These are phyloP conservation scores for Phrixothrix hirtus DNA, from an alignment of 2,888 invertebrate species.

Conservation along the genomic window DNA sequence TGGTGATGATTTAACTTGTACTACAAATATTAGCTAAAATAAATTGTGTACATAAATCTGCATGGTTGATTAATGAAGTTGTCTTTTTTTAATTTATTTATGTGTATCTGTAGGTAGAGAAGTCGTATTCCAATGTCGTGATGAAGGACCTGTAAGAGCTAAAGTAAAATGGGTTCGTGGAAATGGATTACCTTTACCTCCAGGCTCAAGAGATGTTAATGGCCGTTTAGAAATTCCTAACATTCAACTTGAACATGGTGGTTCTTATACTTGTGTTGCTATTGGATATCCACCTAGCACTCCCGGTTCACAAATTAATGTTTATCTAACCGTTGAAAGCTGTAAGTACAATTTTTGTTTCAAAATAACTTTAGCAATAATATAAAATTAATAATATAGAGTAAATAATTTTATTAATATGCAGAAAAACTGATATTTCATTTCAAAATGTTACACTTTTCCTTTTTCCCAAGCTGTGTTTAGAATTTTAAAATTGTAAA, in stretches of 20 bases:
- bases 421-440: too few species aligned
- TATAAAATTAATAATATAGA: too few species aligned
- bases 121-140: slow-evolving; percentile 91
- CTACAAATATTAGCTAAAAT: too few species aligned
- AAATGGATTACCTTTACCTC: slow-evolving; percentile 72
- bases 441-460: too few species aligned
- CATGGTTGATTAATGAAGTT: neutral
- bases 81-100: slow-evolving; percentile 2
- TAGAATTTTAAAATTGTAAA: too few species aligned
- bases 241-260: slow-evolving; percentile 74
- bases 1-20: too few species aligned
- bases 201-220: slow-evolving; percentile 71
- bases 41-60: neutral
- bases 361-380: neutral
- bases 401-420: too few species aligned
- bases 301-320: slow-evolving; percentile 69
- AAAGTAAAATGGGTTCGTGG: slow-evolving; percentile 76
- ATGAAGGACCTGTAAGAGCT: slow-evolving; percentile 80
- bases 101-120: slow-evolving; percentile 69
- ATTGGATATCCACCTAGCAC: slow-evolving; percentile 64
- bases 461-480: too few species aligned
- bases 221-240: slow-evolving; percentile 87
- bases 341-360: slow-evolving; percentile 63
- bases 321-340: slow-evolving; percentile 73
- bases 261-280: slow-evolving; percentile 84